Percentiles rank a stretch among this genome's conserved stretches.
phyloP scores from a whole-genome alignment of 2,797 vertebrate species.

The Octomys mimax region DNA sequence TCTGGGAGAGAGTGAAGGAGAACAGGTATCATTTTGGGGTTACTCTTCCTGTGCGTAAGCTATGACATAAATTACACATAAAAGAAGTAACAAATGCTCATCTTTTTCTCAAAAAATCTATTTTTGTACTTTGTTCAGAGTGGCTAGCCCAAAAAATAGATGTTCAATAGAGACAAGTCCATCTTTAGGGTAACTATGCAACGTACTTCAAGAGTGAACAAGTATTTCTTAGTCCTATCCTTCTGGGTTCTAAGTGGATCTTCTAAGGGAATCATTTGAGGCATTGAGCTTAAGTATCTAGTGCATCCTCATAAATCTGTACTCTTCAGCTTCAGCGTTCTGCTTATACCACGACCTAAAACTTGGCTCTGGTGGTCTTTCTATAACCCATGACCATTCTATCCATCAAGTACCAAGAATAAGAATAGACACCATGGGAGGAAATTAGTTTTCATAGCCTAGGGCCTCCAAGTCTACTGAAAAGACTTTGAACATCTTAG shows the following conservation, averaged over 20 bases:
- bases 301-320: background rate
- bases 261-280: background rate
- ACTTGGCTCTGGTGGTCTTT: background rate
- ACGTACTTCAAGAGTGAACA: constrained; percentile 20
- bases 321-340: background rate
- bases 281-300: background rate
- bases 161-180: constrained; percentile 3
- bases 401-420: background rate
- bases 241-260: background rate
- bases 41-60: constrained; percentile 18
- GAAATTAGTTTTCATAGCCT: background rate
- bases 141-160: background rate
- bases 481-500: background rate
- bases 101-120: constrained; percentile 1
- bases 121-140: background rate
- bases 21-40: background rate
- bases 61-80: background rate
- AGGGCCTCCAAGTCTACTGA: background rate
- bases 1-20: background rate
- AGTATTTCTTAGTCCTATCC: background rate
- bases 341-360: background rate
- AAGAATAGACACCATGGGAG: background rate
- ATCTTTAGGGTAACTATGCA: background rate
- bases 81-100: background rate
- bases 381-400: background rate